Percentiles rank a stretch among this genome's conserved stretches.
Evolutionary conservation across 2,113 vertebrate genomes (phyloP).

Genomic region (Suncus etruscus): DNA sequence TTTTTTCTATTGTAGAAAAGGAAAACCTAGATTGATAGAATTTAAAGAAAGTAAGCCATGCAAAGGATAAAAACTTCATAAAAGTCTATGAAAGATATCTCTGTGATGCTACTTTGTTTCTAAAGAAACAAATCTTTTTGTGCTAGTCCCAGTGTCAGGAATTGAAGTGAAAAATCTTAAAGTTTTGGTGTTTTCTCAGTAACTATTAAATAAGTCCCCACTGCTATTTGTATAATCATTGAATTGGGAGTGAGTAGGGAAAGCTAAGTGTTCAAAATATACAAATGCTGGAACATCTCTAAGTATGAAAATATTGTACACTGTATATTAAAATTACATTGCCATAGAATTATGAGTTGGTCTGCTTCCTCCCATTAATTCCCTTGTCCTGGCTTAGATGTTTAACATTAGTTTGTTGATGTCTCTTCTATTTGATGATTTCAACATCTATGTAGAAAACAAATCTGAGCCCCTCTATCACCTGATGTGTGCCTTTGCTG

Average conservation of each 20-base stretch:
- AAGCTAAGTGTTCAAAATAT: not conserved
- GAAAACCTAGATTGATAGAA: not conserved
- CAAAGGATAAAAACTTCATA: constrained; percentile 24
- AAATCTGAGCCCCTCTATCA: not conserved
- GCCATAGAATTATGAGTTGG: not conserved
- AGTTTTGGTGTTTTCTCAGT: not conserved
- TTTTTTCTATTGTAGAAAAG: not conserved
- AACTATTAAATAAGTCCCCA: not conserved
- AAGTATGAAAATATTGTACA: not conserved
- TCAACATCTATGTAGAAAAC: not conserved
- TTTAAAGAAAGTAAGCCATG: not conserved
- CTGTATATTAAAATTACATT: not conserved
- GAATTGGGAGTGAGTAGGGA: not conserved
- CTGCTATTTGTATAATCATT: not conserved
- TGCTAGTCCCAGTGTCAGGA: not conserved
- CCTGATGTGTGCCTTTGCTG: not conserved
- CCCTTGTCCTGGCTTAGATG: not conserved
- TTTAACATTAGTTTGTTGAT: not conserved
- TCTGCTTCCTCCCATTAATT: not conserved
- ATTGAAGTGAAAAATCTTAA: not conserved
- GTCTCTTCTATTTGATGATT: not conserved
- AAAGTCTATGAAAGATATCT: not conserved
- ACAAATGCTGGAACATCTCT: not conserved
- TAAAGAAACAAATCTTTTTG: not conserved
- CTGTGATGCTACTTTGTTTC: not conserved